These are phyloP conservation scores for Ctenochaetus hawaiiensis DNA, from an alignment of 2,797 vertebrate species.

Conservation along the genomic window DNA sequence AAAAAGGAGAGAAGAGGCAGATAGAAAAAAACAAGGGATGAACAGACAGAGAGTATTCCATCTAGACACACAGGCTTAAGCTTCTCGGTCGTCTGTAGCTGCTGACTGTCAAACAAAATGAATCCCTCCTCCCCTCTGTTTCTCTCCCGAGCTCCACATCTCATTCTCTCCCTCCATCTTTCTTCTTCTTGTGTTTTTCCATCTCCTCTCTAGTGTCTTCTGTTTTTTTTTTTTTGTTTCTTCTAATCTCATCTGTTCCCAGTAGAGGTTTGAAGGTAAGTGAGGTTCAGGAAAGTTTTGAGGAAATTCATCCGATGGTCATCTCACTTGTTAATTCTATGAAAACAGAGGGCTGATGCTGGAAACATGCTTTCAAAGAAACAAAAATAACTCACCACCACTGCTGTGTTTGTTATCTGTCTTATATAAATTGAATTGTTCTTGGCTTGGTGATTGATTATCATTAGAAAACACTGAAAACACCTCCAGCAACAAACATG, in stretches of 20 bases:
- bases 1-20: too few relatives aligned
- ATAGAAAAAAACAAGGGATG: not conserved
- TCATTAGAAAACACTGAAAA: too few relatives aligned
- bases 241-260: not conserved
- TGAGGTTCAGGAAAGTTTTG: too few relatives aligned
- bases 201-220: not conserved
- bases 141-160: constrained; percentile 6
- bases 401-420: not conserved
- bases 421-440: too few relatives aligned
- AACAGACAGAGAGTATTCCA: not conserved
- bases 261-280: not conserved
- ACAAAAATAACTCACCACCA: not conserved
- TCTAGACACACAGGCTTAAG: not conserved
- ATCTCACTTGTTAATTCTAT: not conserved
- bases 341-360: too few relatives aligned
- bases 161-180: constrained; percentile 3
- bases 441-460: too few relatives aligned
- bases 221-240: not conserved
- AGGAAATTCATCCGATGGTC: not conserved
- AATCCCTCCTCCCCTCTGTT: constrained; percentile 24
- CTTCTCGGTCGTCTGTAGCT: constrained; percentile 12
- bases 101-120: constrained; percentile 40
- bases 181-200: not conserved
- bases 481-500: too few relatives aligned
- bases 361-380: too few relatives aligned